Evolutionary conservation across 2,113 vertebrate genomes (phyloP).

Genomic region (Caranx ignobilis): DNA sequence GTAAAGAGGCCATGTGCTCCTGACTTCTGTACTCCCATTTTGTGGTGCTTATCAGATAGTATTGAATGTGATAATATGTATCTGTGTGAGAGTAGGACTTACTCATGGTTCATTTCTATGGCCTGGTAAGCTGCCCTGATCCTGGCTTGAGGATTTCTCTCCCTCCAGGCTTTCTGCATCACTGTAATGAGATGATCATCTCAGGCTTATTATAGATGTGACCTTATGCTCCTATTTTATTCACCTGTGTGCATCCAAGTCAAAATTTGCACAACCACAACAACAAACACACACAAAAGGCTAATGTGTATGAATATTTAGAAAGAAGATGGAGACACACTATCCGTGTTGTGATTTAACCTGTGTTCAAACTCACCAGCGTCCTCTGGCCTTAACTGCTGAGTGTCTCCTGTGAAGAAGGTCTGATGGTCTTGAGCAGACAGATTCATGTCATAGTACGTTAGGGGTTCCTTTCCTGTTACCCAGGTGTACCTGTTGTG

Average conservation of each 20-base stretch:
- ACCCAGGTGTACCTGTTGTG: constrained; percentile 94
- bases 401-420: constrained; percentile 97
- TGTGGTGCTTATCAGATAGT: background rate
- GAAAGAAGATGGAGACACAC: background rate
- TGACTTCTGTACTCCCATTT: background rate
- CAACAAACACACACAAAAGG: background rate
- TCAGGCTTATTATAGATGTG: constrained; percentile 40
- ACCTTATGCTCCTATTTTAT: constrained; percentile 1
- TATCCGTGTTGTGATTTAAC: too few species aligned
- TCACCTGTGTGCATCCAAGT: background rate
- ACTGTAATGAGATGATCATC: constrained; percentile 83
- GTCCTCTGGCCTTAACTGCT: constrained; percentile 93
- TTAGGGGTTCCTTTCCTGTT: constrained; percentile 97
- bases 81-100: constrained; percentile 76
- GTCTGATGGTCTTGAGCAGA: constrained; percentile 99
- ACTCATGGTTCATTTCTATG: constrained; percentile 97
- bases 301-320: background rate
- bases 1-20: background rate
- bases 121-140: constrained; percentile 97
- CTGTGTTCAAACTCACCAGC: constrained; percentile 84
- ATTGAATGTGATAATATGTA: background rate
- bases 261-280: background rate
- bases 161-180: constrained; percentile 99
- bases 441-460: constrained; percentile 99
- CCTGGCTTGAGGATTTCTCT: constrained; percentile 96